Base-by-base conservation (phyloP, 2,888 invertebrate species). In the Byasa hedistus region DNA sequence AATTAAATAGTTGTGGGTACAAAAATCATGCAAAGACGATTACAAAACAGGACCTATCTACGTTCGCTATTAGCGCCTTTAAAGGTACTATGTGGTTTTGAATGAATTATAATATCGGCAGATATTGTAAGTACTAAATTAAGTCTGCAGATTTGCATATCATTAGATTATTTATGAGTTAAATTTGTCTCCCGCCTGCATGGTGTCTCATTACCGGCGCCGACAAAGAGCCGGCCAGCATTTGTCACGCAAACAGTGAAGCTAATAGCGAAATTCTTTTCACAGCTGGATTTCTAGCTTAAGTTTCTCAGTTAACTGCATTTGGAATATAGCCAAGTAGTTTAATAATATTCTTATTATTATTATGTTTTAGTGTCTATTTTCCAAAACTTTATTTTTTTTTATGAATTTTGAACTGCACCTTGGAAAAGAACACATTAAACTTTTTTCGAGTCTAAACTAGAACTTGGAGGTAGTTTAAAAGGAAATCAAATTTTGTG, bases 161-260 rank as follows among this genome's bases (percentile, higher is more conserved):
- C 85, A 79, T 77, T 78, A 79, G 84, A 87, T 75, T 85, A 90
- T 89, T 90, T 90, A 88, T 87, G 88, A 80, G 83, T 80, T 84
- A 82, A 89, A 91, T 90, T 90, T 90, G 89, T 90, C 87, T 83
- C 81, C 76, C 77, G 78, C 77, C 80, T 78, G 83, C 80, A 72
- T 78, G 77, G 81, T 75, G 85, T 85, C 87, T 88, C 87, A 89
- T 90, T 90, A 88, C 79, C 68, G 78, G 71, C 72, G 84, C 90
- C 90, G 90, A 89, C 90, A 91, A 90, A 90, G 89, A 72, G 68
- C 71, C 77, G 75, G 74, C 73, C 77, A 73, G 74, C 84, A 87
- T 89, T 90, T 87, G 87, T 89, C 88, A 89, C 81, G 74, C 70
- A 82, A 84, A 71, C 68, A 70, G 67, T 83, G 83, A 85, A 85